phyloP scores from a whole-genome alignment of 2,888 invertebrate genomes.

The Parnassius glacialis region DNA sequence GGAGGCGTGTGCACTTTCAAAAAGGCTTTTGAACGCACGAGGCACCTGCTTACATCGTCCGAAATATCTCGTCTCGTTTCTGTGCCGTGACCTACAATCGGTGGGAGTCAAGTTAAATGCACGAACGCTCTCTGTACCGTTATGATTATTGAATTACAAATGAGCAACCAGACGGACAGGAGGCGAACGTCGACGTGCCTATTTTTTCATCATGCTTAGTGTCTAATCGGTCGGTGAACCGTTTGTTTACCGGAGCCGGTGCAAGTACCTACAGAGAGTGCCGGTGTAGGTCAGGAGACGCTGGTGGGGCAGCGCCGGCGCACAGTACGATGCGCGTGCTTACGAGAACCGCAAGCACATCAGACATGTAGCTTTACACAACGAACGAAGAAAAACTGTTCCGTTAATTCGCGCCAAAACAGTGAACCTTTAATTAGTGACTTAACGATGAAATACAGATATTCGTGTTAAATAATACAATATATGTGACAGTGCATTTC shows the following conservation, averaged over 20 bases:
- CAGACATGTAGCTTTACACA: conserved; percentile 57
- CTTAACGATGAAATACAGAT: conserved; percentile 55
- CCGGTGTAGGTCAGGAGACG: conserved; percentile 71
- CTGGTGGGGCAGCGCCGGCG: conserved; percentile 51
- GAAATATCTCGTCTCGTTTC: conserved; percentile 46
- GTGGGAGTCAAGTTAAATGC: conserved; percentile 53
- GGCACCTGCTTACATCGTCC: conserved; percentile 35
- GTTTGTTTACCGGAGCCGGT: conserved; percentile 74
- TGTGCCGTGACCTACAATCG: conserved; percentile 64
- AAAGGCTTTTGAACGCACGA: conserved; percentile 16
- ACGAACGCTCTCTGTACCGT: conserved; percentile 67
- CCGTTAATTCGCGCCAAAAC: conserved; percentile 44
- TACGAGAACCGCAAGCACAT: conserved; percentile 58
- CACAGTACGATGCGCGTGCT: conserved; percentile 54
- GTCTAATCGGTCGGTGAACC: conserved; percentile 78
- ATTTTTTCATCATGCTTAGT: conserved; percentile 50
- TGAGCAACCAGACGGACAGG: conserved; percentile 49
- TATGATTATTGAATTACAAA: conserved; percentile 74
- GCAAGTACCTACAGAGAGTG: conserved; percentile 43
- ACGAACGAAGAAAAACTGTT: conserved; percentile 36
- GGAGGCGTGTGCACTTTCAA: conserved; percentile 21
- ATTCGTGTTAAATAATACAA: conserved; percentile 49
- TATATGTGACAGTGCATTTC: conserved; percentile 59
- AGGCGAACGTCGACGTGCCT: conserved; percentile 45
- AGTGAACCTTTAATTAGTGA: conserved; percentile 62